Conservation (phyloP, 1,140 invertebrate species). For the Camponotus vicinus region DNA sequence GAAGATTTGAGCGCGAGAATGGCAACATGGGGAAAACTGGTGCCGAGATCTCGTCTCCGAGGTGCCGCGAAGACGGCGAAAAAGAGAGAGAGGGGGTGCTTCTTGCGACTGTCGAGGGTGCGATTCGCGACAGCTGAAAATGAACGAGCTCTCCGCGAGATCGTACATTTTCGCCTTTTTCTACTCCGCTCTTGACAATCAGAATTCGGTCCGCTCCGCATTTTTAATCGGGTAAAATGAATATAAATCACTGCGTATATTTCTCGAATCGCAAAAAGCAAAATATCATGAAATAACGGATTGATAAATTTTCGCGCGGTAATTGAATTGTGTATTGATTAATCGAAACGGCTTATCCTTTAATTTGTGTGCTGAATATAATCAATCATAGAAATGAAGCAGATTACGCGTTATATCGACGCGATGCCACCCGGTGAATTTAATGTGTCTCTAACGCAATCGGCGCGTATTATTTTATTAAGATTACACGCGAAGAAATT, state of each 20-base stretch:
- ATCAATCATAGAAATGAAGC: not conserved
- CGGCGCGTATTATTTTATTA: not conserved
- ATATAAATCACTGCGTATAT: not conserved
- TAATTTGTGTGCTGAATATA: not conserved
- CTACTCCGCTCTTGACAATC: not conserved
- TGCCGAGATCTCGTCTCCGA: conserved; percentile 66
- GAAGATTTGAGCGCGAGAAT: conserved; percentile 84
- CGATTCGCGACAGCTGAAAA: conserved; percentile 69
- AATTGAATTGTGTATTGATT: not conserved
- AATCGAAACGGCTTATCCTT: not conserved
- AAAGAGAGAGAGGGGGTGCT: conserved; percentile 40
- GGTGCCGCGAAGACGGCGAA: conserved; percentile 48
- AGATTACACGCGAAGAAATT: not conserved
- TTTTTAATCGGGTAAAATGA: conserved; percentile 44
- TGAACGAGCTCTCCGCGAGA: conserved; percentile 68
- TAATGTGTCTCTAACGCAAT: not conserved
- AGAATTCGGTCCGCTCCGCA: conserved; percentile 14
- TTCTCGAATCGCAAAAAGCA: not conserved
- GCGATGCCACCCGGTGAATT: not conserved
- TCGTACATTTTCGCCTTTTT: conserved; percentile 60
- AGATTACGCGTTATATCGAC: not conserved
- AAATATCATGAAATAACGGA: conserved; percentile 1
- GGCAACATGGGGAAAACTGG: conserved; percentile 80
- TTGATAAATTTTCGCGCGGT: conserved; percentile 1
- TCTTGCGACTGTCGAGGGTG: conserved; percentile 68